phyloP scores from a whole-genome alignment of 2,888 invertebrate genomes.

The Muscina levida region DNA sequence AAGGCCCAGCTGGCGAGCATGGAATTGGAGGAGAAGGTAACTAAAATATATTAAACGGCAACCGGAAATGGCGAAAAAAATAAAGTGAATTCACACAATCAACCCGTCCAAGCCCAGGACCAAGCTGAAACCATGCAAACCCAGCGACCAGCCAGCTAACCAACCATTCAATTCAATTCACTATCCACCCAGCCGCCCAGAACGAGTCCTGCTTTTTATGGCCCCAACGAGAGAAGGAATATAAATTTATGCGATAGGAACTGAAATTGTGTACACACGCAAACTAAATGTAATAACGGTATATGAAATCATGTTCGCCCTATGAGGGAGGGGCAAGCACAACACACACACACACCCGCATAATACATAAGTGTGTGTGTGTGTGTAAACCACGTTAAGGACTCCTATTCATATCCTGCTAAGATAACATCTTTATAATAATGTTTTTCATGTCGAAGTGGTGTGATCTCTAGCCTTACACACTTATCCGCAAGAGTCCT shows the following conservation, averaged over 20 bases:
- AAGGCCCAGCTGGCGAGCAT: slow-evolving; percentile 56
- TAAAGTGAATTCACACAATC: slow-evolving; percentile 54
- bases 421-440: slow-evolving; percentile 21
- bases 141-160: not conserved
- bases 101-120: slow-evolving; percentile 24
- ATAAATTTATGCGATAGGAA: slow-evolving; percentile 36
- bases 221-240: slow-evolving; percentile 6
- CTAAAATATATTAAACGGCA: slow-evolving; percentile 65
- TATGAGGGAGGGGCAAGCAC: slow-evolving; percentile 15
- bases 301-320: slow-evolving; percentile 41
- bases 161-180: not conserved
- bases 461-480: slow-evolving; percentile 14
- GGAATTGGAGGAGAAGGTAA: slow-evolving; percentile 55
- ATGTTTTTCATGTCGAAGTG: slow-evolving; percentile 4
- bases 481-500: too few relatives aligned
- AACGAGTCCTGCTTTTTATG: not conserved
- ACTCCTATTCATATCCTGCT: slow-evolving; percentile 39
- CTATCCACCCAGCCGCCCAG: slow-evolving; percentile 3
- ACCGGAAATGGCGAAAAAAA: slow-evolving; percentile 59
- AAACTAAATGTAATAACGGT: slow-evolving; percentile 58
- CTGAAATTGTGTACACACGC: slow-evolving; percentile 53
- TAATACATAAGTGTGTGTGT: slow-evolving; percentile 6
- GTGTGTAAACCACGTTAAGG: slow-evolving; percentile 32
- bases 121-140: not conserved
- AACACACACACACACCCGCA: not conserved